Base-by-base conservation (phyloP, 2,888 invertebrate genomes). In the Hypolimnas misippus region DNA sequence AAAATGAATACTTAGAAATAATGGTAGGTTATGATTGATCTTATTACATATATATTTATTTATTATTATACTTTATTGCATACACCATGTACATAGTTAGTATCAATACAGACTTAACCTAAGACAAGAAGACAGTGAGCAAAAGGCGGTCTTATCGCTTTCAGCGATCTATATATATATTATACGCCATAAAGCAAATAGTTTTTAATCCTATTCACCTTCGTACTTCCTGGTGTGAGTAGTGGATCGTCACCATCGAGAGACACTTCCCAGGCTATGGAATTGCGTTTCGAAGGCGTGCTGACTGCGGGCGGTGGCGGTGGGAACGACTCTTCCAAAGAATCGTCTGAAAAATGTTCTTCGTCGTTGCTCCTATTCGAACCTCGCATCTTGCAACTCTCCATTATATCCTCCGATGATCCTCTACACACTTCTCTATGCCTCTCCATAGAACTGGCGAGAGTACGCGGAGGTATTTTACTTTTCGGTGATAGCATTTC, bases 241-340 rank as follows among this genome's bases (percentile, higher is more conserved):
- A 95, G 91, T 62, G 95, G 94, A 81, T 95, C 95, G 77, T 93
- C 92, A 81, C 94, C 95, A 80, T 95, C 95, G 74, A 97, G 93
- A 67, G 96, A 95, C 68, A 97, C 96, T 92, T 97, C 96, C 97
- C 97, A 97, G 68, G 97, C 96, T 73, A 97, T 96, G 80, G 96
- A 96, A 79, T 95, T 95, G 75, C 96, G 93, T 89, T 96, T 96
- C 79, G 94, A 94, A 73, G 93, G 93, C 69, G 93, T 93, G 64
- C 84, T 84, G 71, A 83, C 86, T 62, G 90, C 86, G 38, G 93
- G 93, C 71, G 93, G 93, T 67, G 93, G 95, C 49, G 95, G 95
- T 42, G 95, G 95, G 71, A 95, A 92, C 75, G 94, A 92, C 78
- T 96, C 96, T 84, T 97, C 97, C 68, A 96, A 86, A 16, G 97